phyloP scores from a whole-genome alignment of 2,888 invertebrate species.

The Dicycla oo region DNA sequence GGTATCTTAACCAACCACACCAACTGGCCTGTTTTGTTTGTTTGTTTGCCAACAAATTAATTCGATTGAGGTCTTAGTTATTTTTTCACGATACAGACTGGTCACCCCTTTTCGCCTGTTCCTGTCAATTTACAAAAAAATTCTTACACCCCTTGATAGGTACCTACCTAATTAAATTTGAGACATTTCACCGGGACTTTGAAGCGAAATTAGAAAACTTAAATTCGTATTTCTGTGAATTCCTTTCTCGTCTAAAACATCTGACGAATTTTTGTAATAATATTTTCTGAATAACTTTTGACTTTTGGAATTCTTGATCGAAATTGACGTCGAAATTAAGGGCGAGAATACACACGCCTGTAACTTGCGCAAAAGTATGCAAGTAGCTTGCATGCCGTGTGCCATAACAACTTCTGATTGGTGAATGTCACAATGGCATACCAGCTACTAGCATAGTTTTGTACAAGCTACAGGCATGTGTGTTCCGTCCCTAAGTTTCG shows the following conservation, averaged over 20 bases:
- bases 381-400: too few species aligned
- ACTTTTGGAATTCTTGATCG: constrained; percentile 33
- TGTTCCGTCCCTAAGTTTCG: too few species aligned
- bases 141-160: constrained; percentile 55
- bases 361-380: too few species aligned
- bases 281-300: constrained; percentile 57
- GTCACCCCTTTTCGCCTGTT: constrained; percentile 21
- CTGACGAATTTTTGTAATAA: constrained; percentile 66
- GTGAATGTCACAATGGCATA: too few species aligned
- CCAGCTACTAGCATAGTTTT: too few species aligned
- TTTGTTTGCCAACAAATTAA: constrained; percentile 50
- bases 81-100: constrained; percentile 14
- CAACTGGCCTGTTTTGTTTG: too few species aligned
- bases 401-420: too few species aligned
- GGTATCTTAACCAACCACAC: too few species aligned
- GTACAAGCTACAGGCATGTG: too few species aligned
- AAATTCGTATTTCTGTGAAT: constrained; percentile 62
- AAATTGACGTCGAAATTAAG: constrained; percentile 34
- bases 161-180: constrained; percentile 70
- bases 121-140: constrained; percentile 45
- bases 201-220: constrained; percentile 77
- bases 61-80: constrained; percentile 23
- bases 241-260: constrained; percentile 68
- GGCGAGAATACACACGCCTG: too few species aligned
- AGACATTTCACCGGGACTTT: constrained; percentile 56